A percentile compares a stretch with the other conserved stretches of the same genome.
These are phyloP conservation scores for Brachynemurus nebulosus DNA, from an alignment of 2,888 invertebrate genomes.

Conservation along the genomic window DNA sequence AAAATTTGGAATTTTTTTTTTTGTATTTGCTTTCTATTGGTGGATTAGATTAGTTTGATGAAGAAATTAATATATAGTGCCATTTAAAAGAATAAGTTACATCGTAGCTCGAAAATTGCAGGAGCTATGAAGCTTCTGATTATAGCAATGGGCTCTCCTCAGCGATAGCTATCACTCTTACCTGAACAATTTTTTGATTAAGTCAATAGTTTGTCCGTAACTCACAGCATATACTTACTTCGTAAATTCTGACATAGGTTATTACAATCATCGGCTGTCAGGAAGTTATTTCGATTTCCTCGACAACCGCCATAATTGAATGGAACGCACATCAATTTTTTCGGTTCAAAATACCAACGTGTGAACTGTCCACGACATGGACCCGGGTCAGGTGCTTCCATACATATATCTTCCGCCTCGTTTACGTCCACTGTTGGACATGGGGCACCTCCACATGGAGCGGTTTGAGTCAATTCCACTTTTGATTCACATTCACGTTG, in stretches of 20 bases:
- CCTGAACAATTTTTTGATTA: not conserved
- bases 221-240: conserved; percentile 30
- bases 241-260: conserved; percentile 50
- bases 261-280: conserved; percentile 62
- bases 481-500: conserved; percentile 51
- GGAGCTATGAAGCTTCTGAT: too few relatives aligned
- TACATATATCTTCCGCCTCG: conserved; percentile 75
- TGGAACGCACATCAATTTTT: conserved; percentile 62
- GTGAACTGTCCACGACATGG: conserved; percentile 79
- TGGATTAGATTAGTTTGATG: too few relatives aligned
- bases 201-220: not conserved
- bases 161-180: too few relatives aligned
- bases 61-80: too few relatives aligned
- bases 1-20: too few relatives aligned
- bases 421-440: conserved; percentile 59
- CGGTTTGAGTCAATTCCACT: conserved; percentile 62
- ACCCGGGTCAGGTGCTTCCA: conserved; percentile 62
- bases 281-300: conserved; percentile 86
- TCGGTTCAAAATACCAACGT: conserved; percentile 73
- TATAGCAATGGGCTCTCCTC: too few relatives aligned
- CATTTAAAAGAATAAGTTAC: not conserved
- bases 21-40: too few relatives aligned
- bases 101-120: too few relatives aligned
- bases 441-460: conserved; percentile 48
- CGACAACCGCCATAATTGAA: conserved; percentile 84